Evolutionary conservation across 2,888 invertebrate species (phyloP).

Genomic region (Drosophila maculinotata): DNA sequence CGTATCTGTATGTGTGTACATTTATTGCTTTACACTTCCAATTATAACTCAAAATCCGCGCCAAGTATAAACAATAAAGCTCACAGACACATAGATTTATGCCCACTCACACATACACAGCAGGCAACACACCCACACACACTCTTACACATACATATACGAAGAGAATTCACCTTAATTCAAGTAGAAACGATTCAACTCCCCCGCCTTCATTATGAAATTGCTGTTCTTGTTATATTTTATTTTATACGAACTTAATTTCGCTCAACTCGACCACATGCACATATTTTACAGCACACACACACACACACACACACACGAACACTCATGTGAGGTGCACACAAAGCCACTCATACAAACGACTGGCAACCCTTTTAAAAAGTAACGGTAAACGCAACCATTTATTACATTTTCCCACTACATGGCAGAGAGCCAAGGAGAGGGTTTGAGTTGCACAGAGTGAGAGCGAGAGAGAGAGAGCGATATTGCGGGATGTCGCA

Average conservation of each 20-base stretch:
- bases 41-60: slow-evolving; percentile 74
- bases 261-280: slow-evolving; percentile 69
- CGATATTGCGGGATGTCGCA: background rate
- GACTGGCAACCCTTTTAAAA: slow-evolving; percentile 74
- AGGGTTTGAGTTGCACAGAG: slow-evolving; percentile 4
- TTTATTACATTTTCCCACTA: slow-evolving; percentile 70
- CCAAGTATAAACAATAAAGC: slow-evolving; percentile 72
- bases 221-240: slow-evolving; percentile 70
- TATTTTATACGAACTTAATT: slow-evolving; percentile 80
- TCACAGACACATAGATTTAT: slow-evolving; percentile 61
- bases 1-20: slow-evolving; percentile 27
- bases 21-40: slow-evolving; percentile 77
- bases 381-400: slow-evolving; percentile 79
- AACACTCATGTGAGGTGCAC: slow-evolving; percentile 2
- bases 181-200: slow-evolving; percentile 76
- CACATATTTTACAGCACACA: slow-evolving; percentile 54
- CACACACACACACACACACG: slow-evolving; percentile 15
- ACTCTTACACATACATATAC: slow-evolving; percentile 1
- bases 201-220: slow-evolving; percentile 70
- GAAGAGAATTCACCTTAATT: slow-evolving; percentile 70
- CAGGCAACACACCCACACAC: slow-evolving; percentile 5
- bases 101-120: slow-evolving; percentile 48
- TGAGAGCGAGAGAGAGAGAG: slow-evolving; percentile 16
- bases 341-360: slow-evolving; percentile 54
- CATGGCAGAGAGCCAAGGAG: slow-evolving; percentile 26